Percentiles rank a stretch among this genome's conserved stretches.
These are phyloP conservation scores for Drosophila helvetica DNA, from an alignment of 2,888 invertebrate species.

Conservation along the genomic window DNA sequence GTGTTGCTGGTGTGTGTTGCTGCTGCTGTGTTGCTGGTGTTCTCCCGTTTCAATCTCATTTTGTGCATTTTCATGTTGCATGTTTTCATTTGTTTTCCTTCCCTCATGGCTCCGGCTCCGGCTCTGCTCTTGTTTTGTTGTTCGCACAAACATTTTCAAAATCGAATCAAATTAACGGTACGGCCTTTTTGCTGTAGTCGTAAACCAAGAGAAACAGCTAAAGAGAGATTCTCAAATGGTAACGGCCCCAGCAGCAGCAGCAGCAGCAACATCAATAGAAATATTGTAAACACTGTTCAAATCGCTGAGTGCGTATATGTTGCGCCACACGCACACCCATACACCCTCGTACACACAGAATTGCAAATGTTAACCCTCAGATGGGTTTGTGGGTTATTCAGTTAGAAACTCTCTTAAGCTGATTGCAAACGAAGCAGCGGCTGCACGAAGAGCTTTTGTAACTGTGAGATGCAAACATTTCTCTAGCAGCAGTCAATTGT, in stretches of 20 bases:
- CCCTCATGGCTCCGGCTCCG: background rate
- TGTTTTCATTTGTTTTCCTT: slow-evolving; percentile 28
- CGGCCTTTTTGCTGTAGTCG: slow-evolving; percentile 76
- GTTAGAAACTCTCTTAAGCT: background rate
- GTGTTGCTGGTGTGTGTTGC: too few species aligned
- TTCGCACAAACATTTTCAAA: slow-evolving; percentile 65
- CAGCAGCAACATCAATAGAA: slow-evolving; percentile 66
- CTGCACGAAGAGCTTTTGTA: too few species aligned
- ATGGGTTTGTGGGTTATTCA: background rate
- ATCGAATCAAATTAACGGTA: slow-evolving; percentile 75
- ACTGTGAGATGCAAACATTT: too few species aligned
- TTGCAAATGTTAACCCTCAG: slow-evolving; percentile 32
- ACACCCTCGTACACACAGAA: slow-evolving; percentile 8
- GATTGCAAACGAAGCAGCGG: too few species aligned
- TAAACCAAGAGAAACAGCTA: slow-evolving; percentile 54
- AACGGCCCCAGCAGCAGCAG: slow-evolving; percentile 11
- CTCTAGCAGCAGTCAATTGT: too few species aligned
- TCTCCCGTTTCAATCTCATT: slow-evolving; percentile 49
- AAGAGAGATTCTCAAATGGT: background rate
- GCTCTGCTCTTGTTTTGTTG: slow-evolving; percentile 31
- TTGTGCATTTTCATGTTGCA: slow-evolving; percentile 62
- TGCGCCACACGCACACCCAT: slow-evolving; percentile 37
- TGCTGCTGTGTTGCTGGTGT: slow-evolving; percentile 24
- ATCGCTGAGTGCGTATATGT: slow-evolving; percentile 56
- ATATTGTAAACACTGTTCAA: slow-evolving; percentile 74